Percentiles rank a stretch among this genome's conserved stretches.
Conservation (phyloP, 2,113 vertebrate genomes). For the Mustelus asterias region DNA sequence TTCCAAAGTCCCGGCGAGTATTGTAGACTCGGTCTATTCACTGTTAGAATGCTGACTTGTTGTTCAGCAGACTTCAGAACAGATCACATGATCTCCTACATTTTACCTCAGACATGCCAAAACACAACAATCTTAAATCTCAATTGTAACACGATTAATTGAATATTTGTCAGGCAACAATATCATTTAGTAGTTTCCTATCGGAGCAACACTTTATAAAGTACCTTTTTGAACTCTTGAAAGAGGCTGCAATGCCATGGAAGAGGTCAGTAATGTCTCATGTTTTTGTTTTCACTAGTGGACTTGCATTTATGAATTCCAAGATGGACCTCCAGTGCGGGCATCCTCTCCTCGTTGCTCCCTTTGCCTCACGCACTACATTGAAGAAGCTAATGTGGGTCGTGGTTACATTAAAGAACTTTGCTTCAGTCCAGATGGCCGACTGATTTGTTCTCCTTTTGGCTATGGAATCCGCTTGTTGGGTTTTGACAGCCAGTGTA, state of each 20-base stretch:
- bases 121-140: too few species aligned
- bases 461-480: conserved; percentile 91
- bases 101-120: too few species aligned
- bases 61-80: too few species aligned
- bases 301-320: conserved; percentile 99
- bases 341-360: conserved; percentile 84
- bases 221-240: not conserved
- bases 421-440: conserved; percentile 94
- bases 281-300: conserved; percentile 59
- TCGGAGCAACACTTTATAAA: not conserved
- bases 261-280: conserved; percentile 39
- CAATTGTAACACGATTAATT: not conserved
- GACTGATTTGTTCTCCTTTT: conserved; percentile 93
- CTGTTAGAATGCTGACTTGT: too few species aligned
- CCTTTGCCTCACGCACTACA: conserved; percentile 87
- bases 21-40: too few species aligned
- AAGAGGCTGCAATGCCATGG: not conserved
- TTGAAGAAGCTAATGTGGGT: conserved; percentile 94
- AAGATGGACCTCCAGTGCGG: conserved; percentile 72
- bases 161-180: not conserved
- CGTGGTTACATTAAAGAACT: conserved; percentile 96
- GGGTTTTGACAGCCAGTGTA: conserved; percentile 83
- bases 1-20: too few species aligned
- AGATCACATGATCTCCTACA: too few species aligned
- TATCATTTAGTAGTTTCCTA: not conserved